Conservation (phyloP, 1,140 invertebrate genomes). For the Ephestia elutella region DNA sequence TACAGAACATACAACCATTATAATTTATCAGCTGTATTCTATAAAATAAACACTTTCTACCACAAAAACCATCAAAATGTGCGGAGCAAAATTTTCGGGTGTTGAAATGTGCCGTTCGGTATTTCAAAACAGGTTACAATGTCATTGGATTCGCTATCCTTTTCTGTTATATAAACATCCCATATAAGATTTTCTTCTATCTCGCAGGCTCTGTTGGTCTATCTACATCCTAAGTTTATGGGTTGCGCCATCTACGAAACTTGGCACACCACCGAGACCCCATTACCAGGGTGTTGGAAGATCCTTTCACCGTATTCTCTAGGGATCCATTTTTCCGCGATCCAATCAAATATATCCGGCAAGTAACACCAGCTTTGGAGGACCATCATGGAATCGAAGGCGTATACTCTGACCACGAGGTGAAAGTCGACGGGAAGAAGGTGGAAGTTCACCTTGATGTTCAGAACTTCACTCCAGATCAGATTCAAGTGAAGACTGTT, state of each 20-base stretch:
- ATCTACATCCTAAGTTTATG: no score
- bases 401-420: slow-evolving; percentile 64
- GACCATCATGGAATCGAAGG: slow-evolving; percentile 50
- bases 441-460: slow-evolving; percentile 81
- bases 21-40: no score
- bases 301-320: slow-evolving; percentile 47
- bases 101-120: no score
- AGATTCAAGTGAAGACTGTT: slow-evolving; percentile 85
- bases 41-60: no score
- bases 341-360: slow-evolving; percentile 49
- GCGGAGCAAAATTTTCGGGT: no score
- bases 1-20: no score
- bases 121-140: no score
- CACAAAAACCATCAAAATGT: no score
- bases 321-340: slow-evolving; percentile 64
- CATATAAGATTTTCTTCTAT: no score
- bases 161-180: no score
- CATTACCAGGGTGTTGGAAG: slow-evolving; percentile 46
- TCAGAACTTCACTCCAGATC: slow-evolving; percentile 86
- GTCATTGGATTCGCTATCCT: no score
- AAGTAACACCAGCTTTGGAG: slow-evolving; percentile 39
- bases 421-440: slow-evolving; percentile 74
- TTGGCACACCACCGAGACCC: slow-evolving; percentile 50
- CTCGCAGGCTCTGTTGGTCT: no score
- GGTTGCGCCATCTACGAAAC: slow-evolving; percentile 60